Evolutionary conservation across 2,888 invertebrate genomes (phyloP), one percentile per base, ranked within the genome.

Genomic region (Amblyjoppa fuscipennis): DNA sequence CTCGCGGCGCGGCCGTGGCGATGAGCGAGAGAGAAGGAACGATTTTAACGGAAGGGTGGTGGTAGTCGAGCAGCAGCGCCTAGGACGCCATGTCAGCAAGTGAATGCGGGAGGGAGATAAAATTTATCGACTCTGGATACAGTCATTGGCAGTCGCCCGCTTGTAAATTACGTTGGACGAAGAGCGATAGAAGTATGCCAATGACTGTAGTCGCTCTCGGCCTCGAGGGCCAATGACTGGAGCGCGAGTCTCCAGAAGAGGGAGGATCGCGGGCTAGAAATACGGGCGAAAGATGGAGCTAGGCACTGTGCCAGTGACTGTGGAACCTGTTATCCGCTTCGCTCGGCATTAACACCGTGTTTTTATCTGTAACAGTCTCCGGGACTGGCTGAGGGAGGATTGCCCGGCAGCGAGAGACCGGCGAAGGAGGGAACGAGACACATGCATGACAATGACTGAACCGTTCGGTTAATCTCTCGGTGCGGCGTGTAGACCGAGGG

Each of bases 51-150:
- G 74, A 61, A 75, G 59, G 85, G 82, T 74, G 87, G 78, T 74
- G 83, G 74, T 59, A 79, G 77, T 85, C 84, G 71, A 83, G 85
- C 66, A 66, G 75, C 75, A 51, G 66, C 75, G 51, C 90, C 93
- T 93, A 93, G 93, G 93, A 93, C 93, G 93, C 93, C 93, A 93
- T 93, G 93, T 93, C 93, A 93, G 93, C 93, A 91, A 93, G 92
- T 92, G 83, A 73, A 76, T 51, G 82, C 34, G 79, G 49, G 75
- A 85, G 68, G 68, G 74, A 79, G 81, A 79, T 77, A 73, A 51
- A 49, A 78, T 51, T 78, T 28, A 9, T 53, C 59, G 56, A 76
- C 51, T 25, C 5, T 13, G 64, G 7, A 34, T 38, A 53, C 75
- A 66, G 66, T 51, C 25, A 76, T 76, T 31, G 75, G 49, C 75